Evolutionary conservation across 2,113 vertebrate species (phyloP).

Genomic region (Sturnus vulgaris): DNA sequence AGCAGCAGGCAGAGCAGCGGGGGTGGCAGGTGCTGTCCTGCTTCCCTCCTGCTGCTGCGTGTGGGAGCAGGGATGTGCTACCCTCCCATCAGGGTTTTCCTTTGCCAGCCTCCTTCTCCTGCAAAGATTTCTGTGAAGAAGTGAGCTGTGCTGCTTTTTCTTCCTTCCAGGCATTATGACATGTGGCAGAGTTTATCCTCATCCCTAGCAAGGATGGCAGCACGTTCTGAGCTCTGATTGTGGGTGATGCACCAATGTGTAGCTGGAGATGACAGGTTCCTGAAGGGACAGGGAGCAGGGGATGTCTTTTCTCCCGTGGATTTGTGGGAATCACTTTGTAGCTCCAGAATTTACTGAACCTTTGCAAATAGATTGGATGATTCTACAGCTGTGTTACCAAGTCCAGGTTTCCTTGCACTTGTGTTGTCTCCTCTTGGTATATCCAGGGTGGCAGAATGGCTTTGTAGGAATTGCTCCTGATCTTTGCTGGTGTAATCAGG

Average conservation of each 20-base stretch:
- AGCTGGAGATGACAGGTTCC: background rate
- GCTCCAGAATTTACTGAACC: background rate
- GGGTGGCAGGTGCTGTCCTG: background rate
- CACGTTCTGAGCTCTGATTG: background rate
- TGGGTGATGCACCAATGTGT: accelerated
- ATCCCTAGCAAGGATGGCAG: background rate
- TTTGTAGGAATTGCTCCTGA: background rate
- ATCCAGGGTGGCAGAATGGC: background rate
- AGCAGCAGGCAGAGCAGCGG: background rate
- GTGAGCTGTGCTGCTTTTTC: background rate
- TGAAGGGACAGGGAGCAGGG: background rate
- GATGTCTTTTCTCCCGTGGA: background rate
- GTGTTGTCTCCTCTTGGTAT: background rate
- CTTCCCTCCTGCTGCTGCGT: background rate
- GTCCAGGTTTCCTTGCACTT: background rate
- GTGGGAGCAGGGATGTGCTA: background rate
- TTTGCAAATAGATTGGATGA: background rate
- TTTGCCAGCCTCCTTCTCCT: background rate
- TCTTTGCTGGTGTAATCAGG: background rate
- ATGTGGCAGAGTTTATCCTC: background rate
- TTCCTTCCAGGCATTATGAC: background rate
- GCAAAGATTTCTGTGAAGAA: background rate
- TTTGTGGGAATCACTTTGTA: background rate
- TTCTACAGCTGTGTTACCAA: background rate
- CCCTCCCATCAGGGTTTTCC: background rate